These are phyloP conservation scores for Epirrhoe alternata DNA, from an alignment of 2,888 invertebrate genomes.

Conservation along the genomic window DNA sequence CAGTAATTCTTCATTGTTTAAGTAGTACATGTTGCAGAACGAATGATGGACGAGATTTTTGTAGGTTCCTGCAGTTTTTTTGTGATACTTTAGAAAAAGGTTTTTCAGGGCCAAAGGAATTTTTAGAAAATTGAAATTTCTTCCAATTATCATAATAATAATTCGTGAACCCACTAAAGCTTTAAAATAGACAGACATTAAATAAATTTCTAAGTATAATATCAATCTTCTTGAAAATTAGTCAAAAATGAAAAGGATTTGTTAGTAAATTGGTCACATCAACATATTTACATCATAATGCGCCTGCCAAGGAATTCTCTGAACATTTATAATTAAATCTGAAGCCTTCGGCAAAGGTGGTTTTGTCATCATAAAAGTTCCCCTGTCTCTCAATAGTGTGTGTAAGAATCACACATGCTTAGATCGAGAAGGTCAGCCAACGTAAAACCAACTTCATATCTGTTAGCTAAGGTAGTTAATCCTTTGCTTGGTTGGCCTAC, in stretches of 20 bases:
- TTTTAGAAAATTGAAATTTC: not conserved
- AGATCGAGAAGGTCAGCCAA: conserved; percentile 34
- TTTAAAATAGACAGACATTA: not conserved
- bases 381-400: conserved; percentile 56
- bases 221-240: no score
- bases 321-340: conserved; percentile 72
- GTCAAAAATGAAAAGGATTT: not conserved
- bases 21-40: conserved; percentile 50
- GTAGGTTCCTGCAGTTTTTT: not conserved
- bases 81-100: not conserved
- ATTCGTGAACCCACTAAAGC: not conserved
- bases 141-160: not conserved
- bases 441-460: conserved; percentile 43
- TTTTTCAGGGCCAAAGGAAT: not conserved
- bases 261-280: not conserved
- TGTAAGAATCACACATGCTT: conserved; percentile 46
- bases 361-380: conserved; percentile 70
- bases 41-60: conserved; percentile 28
- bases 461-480: conserved; percentile 42
- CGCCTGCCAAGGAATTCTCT: conserved; percentile 59
- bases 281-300: conserved; percentile 31
- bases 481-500: conserved; percentile 24
- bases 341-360: conserved; percentile 64
- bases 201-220: no score
- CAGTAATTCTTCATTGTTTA: conserved; percentile 57